These are phyloP conservation scores for Charanyca ferruginea DNA, from an alignment of 2,888 invertebrate species.

Conservation along the genomic window DNA sequence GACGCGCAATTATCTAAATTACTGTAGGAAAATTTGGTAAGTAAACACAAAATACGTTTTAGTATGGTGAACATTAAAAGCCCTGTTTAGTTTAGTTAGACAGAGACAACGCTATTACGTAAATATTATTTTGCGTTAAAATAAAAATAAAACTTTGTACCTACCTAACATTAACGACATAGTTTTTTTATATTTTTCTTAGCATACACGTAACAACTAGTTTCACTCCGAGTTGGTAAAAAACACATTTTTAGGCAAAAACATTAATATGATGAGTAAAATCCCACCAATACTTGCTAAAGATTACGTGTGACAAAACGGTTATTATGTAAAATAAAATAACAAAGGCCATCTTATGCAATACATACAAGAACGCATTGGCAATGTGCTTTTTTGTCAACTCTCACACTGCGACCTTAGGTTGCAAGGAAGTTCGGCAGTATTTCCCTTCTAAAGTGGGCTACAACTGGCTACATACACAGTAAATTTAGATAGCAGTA, in stretches of 20 bases:
- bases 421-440: slow-evolving; percentile 49
- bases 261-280: slow-evolving; percentile 25
- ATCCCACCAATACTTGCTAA: slow-evolving; percentile 43
- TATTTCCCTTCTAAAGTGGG: slow-evolving; percentile 61
- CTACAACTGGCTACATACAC: slow-evolving; percentile 33
- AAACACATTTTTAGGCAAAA: slow-evolving; percentile 15
- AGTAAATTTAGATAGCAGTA: slow-evolving; percentile 30
- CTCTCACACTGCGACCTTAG: slow-evolving; percentile 51
- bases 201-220: not conserved
- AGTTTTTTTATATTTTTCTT: slow-evolving; percentile 6
- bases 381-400: slow-evolving; percentile 55
- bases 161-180: not conserved
- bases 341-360: slow-evolving; percentile 62
- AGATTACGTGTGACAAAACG: slow-evolving; percentile 63
- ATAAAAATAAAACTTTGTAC: not conserved
- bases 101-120: not conserved
- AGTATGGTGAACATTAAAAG: not conserved
- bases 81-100: slow-evolving; percentile 3
- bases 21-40: slow-evolving; percentile 23
- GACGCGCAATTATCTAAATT: slow-evolving; percentile 43
- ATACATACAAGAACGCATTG: slow-evolving; percentile 39
- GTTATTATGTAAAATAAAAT: slow-evolving; percentile 63
- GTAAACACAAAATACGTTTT: slow-evolving; percentile 4
- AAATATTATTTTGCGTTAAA: not conserved
- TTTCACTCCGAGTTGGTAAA: slow-evolving; percentile 8